Base-by-base conservation (phyloP, 2,888 invertebrate genomes). In the Pachycephus smyrnensis region DNA sequence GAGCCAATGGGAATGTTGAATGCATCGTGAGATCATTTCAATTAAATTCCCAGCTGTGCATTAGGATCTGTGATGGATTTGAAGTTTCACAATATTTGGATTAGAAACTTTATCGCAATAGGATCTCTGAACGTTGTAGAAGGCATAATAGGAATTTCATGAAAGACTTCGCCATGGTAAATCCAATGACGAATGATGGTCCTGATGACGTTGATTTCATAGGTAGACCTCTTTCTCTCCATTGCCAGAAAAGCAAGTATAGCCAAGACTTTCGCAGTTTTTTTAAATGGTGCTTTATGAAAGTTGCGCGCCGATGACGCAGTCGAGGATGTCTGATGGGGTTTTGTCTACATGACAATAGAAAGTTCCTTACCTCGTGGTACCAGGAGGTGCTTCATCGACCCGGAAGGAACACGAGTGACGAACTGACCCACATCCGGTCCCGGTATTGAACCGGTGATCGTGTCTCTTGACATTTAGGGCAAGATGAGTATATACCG, bases 371-470 rank as follows among this genome's bases (percentile, higher is more conserved):
- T 74, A 77, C 79, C 82, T 79, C 74, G 81, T 78, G 81, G 79
- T 69, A 79, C 80, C 81, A 80, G 80, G 80, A 77, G 81, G 81
- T 80, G 76, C 75, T 32, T 69, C 77, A 78, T 79, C 87, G 89
- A 91, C 88, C 89, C 90, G 90, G 90, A 90, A 90, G 90, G 87
- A 89, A 87, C 86, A 82, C 80, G 81, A 85, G 84, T 87, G 86
- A 87, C 87, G 83, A 85, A 87, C 79, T 89, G 90, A 90, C 90
- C 90, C 87, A 89, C 88, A 89, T 90, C 87, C 85, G 84, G 84
- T 81, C 55, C 55, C 23, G 37, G 69, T 9, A 68, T 40, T 69
- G 77, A 37, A 40, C 35, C 33, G 31, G 77, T n/a, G 31, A 37
- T 75, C 40, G 75, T 30, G 55, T 75, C 31, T 33, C 40, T n/a